A percentile compares a stretch with the other conserved stretches of the same genome.
Evolutionary conservation across 2,888 invertebrate genomes (phyloP).

Genomic region (Piscicola geometra): DNA sequence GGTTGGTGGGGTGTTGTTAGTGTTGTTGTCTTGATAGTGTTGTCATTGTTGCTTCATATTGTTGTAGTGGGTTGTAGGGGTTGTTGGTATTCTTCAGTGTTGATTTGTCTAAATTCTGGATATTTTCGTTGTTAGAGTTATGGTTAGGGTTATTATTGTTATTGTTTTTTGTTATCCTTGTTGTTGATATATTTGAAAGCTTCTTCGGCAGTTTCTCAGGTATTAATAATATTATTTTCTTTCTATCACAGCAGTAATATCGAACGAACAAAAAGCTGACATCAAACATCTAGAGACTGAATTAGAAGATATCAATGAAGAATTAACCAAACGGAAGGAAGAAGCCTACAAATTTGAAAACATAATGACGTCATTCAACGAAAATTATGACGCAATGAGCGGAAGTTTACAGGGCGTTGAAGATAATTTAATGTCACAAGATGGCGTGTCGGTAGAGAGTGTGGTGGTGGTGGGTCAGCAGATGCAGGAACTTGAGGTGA

Average conservation of each 20-base stretch:
- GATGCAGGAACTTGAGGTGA: conserved; percentile 51
- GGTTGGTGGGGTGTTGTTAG: too few relatives aligned
- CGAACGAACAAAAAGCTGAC: conserved; percentile 50
- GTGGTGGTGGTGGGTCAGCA: conserved; percentile 53
- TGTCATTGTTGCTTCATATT: too few relatives aligned
- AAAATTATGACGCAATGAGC: conserved; percentile 50
- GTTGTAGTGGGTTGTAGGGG: too few relatives aligned
- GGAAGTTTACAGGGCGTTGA: conserved; percentile 52
- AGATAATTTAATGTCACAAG: conserved; percentile 53
- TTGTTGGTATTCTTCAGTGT: too few relatives aligned
- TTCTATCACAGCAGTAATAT: not conserved
- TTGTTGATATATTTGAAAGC: too few relatives aligned
- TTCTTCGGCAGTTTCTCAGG: too few relatives aligned
- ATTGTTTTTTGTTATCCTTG: too few relatives aligned
- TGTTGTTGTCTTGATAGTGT: too few relatives aligned
- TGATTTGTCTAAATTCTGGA: too few relatives aligned
- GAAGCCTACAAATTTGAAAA: conserved; percentile 47
- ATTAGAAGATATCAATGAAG: conserved; percentile 31
- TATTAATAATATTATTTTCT: not conserved
- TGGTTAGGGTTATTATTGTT: too few relatives aligned
- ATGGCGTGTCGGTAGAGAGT: conserved; percentile 52
- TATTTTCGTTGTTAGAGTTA: too few relatives aligned
- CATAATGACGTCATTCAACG: conserved; percentile 49
- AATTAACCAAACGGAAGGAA: conserved; percentile 28
- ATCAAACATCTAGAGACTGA: conserved; percentile 47